Evolutionary conservation across 2,113 vertebrate genomes (phyloP).

Genomic region (Kryptolebias marmoratus): DNA sequence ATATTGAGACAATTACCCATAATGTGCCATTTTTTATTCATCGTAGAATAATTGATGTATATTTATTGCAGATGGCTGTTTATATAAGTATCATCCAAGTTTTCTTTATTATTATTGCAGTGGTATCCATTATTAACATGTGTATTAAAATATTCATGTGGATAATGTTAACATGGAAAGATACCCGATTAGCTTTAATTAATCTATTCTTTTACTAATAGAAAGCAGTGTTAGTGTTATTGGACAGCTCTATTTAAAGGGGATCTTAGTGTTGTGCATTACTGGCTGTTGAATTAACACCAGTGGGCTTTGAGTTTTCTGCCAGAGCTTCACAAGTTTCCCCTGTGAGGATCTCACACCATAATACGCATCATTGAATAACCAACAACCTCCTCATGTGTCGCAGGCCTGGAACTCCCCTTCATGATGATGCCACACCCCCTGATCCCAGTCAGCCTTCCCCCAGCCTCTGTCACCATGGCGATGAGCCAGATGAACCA

Average conservation of each 20-base stretch:
- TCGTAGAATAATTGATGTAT: conserved; percentile 74
- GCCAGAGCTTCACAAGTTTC: conserved; percentile 48
- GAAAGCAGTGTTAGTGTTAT: conserved; percentile 48
- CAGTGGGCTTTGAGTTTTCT: conserved; percentile 42
- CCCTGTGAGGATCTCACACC: conserved; percentile 56
- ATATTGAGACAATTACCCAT: conserved; percentile 79
- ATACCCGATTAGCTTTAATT: conserved; percentile 62
- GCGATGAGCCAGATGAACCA: conserved; percentile 99
- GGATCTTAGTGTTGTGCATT: conserved; percentile 19
- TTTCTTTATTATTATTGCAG: conserved; percentile 74
- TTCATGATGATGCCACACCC: conserved; percentile 99
- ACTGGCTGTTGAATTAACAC: conserved; percentile 48
- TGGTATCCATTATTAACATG: conserved; percentile 77
- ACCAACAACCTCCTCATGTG: conserved; percentile 64
- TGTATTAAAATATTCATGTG: conserved; percentile 75
- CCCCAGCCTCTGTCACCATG: conserved; percentile 99
- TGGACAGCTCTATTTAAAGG: conserved; percentile 54
- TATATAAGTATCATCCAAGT: conserved; percentile 64
- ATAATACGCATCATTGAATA: conserved; percentile 72
- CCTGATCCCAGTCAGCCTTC: conserved; percentile 98
- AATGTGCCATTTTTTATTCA: conserved; percentile 75
- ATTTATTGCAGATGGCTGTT: conserved; percentile 74
- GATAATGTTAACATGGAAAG: conserved; percentile 74
- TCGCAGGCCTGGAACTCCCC: conserved; percentile 95
- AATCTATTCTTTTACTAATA: conserved; percentile 42